Base-by-base conservation (phyloP, 2,113 vertebrate species). In the Serinus canaria region DNA sequence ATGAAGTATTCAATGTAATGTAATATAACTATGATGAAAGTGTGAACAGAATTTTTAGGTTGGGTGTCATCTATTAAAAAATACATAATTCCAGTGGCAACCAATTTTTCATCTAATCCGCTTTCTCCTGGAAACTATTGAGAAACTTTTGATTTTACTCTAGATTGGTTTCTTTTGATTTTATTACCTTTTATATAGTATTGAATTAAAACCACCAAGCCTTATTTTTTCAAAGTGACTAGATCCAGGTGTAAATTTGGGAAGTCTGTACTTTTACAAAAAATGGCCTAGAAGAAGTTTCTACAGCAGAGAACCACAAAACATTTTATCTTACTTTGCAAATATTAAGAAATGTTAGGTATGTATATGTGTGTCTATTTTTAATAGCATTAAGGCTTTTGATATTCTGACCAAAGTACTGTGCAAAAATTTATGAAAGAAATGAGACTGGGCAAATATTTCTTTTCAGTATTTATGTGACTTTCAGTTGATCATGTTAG, bases 1-100 rank as follows among this genome's bases (percentile, higher is more conserved):
- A 30, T 46, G 21, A 80, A 17, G 7, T 46, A 39, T 35, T 74
- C 2, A 1, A 37, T 4, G 2, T 67, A 77, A n/a, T 0, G 0
- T 21, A 47, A 63, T 37, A 9, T 37, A 37, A 37, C 14, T 52
- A 30, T 37, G 24, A 58, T 23, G 17, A 52, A 73, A 62, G 10
- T 11, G 8, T 37, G 12, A 78, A 53, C 5, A 53, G 31, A 86
- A 63, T 28, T 68, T 81, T 59, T 68, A 31, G 23, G 6, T 5
- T 52, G 23, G 6, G 6, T 43, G 17, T 24, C 4, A 15, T 24
- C 24, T 62, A 2, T 43, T 43, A 60, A 59, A 94, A 44, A 15
- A 33, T 8, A 13, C 5, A 31, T 2, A 1, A 72, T 59, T 59
- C 14, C 46, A 49, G 9, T 56, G 39, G 15, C 50, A 80, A 56